phyloP scores from a whole-genome alignment of 2,797 vertebrate genomes.

The Cyclura pinguis region DNA sequence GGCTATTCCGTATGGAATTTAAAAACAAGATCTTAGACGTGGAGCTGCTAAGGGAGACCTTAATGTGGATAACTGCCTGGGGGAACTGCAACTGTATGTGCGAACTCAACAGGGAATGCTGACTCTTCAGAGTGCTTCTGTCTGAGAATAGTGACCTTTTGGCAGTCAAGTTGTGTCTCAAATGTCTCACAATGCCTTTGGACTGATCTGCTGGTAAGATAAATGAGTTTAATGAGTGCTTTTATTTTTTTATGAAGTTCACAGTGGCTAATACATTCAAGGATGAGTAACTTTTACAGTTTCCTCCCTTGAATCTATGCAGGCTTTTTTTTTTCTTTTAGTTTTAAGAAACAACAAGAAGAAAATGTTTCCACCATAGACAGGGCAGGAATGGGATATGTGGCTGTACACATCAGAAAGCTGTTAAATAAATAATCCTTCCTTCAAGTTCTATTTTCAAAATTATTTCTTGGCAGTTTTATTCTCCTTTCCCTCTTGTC shows the following conservation, averaged over 20 bases:
- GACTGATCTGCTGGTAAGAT: constrained; percentile 51
- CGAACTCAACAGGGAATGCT: not conserved
- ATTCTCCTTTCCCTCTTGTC: not conserved
- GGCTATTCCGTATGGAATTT: not conserved
- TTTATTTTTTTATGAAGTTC: constrained; percentile 67
- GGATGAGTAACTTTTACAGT: constrained; percentile 52
- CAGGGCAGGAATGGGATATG: constrained; percentile 54
- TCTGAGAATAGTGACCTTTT: constrained; percentile 49
- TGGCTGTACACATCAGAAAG: constrained; percentile 69
- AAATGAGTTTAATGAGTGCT: constrained; percentile 68
- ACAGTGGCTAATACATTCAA: constrained; percentile 51
- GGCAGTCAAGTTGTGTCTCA: constrained; percentile 49
- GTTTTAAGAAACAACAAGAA: constrained; percentile 26
- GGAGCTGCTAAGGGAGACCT: constrained; percentile 41
- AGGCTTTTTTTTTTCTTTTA: constrained; percentile 23
- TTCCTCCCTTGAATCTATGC: constrained; percentile 8
- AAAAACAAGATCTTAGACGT: constrained; percentile 28
- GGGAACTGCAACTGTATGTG: constrained; percentile 40
- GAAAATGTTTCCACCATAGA: constrained; percentile 55
- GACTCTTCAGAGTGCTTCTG: not conserved
- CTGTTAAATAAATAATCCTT: constrained; percentile 65
- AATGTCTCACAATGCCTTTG: constrained; percentile 28
- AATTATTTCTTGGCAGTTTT: constrained; percentile 46
- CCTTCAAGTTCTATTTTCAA: constrained; percentile 59
- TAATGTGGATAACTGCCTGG: not conserved